These are phyloP conservation scores for cat (Felis catus) DNA, from an alignment of 2,113 vertebrate genomes.

Conservation along the genomic window F.catus_Fca126_mat1.0 CM031412.1:76244001-76244500, in stretches of 20 bases:
- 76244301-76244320: neutral
- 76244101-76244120: neutral
- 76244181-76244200: neutral
- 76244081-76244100: neutral
- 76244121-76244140: neutral
- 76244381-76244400: neutral
- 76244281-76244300: neutral
- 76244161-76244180: neutral
- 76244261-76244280: neutral
- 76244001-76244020: neutral
- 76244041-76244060: neutral
- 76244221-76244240: neutral
- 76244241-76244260: neutral
- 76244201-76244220: neutral
- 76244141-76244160: neutral
- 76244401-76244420: neutral
- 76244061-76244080: neutral
- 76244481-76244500: neutral
- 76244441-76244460: neutral
- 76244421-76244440: neutral
- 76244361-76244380: neutral
- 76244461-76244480: neutral
- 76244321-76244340: neutral
- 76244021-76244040: neutral
- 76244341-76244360: accelerated